These are phyloP conservation scores for Danio kyathit DNA, from an alignment of 2,797 vertebrate species.

Conservation along the genomic window DNA sequence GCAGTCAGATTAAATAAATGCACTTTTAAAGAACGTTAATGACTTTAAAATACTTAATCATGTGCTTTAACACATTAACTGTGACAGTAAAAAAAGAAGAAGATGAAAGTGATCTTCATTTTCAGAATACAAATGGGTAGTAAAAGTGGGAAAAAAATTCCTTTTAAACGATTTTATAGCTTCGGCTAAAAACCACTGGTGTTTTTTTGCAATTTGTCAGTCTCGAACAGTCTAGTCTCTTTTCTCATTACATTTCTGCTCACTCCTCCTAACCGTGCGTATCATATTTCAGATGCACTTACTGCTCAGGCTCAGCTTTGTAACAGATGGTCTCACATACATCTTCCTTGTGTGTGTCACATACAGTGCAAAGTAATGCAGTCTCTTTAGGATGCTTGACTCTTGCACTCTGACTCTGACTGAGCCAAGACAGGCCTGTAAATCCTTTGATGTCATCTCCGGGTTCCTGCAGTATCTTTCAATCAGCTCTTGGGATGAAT, in stretches of 20 bases:
- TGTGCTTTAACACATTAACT: background rate
- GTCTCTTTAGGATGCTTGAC: constrained; percentile 42
- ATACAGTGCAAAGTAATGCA: constrained; percentile 34
- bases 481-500: constrained; percentile 40
- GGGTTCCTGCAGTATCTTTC: constrained; percentile 40
- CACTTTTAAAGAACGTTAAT: background rate
- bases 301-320: constrained; percentile 30
- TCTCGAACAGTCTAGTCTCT: constrained; percentile 1
- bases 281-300: constrained; percentile 41
- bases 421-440: constrained; percentile 37
- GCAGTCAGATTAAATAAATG: background rate
- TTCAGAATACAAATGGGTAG: background rate
- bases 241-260: constrained; percentile 33
- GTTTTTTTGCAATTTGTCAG: constrained; percentile 26
- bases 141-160: background rate
- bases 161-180: constrained; percentile 21
- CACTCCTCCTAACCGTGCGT: constrained; percentile 16
- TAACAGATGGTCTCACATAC: constrained; percentile 35
- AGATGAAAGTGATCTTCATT: background rate
- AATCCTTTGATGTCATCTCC: constrained; percentile 33
- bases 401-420: constrained; percentile 29
- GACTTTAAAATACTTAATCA: background rate
- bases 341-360: constrained; percentile 26
- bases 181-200: constrained; percentile 9
- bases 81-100: background rate